A percentile compares a stretch with the other conserved stretches of the same genome.
phyloP scores from a whole-genome alignment of 2,113 vertebrate genomes.

The Ageneiosus marmoratus region DNA sequence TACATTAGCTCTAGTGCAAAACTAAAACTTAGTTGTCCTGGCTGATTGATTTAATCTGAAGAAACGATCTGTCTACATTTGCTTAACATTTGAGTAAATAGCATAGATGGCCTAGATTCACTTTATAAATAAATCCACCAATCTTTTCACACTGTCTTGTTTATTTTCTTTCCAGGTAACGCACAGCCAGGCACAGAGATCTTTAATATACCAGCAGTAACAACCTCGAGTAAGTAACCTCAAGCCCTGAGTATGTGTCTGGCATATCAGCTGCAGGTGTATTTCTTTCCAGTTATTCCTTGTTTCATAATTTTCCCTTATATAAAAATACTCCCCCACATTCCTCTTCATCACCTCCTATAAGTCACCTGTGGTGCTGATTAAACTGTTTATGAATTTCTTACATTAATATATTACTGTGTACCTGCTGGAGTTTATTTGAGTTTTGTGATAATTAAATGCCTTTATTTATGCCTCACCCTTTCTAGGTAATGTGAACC shows the following conservation, averaged over 20 bases:
- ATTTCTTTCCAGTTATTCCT: neutral
- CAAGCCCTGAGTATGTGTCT: neutral
- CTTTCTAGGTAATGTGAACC: slow-evolving; percentile 84
- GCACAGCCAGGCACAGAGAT: slow-evolving; percentile 98
- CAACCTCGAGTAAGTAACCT: slow-evolving; percentile 85
- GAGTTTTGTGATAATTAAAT: neutral
- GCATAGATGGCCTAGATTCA: neutral
- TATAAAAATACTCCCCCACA: neutral
- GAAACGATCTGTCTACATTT: neutral
- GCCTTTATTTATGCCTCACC: slow-evolving; percentile 43
- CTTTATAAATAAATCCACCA: neutral
- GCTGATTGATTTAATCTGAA: neutral
- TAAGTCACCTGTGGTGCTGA: neutral
- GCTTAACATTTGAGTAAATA: neutral
- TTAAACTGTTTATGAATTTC: neutral
- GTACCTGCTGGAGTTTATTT: neutral
- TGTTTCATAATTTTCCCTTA: neutral
- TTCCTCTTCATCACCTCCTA: neutral
- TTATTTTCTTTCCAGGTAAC: slow-evolving; percentile 78
- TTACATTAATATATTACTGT: neutral
- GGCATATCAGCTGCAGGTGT: neutral
- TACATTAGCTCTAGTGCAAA: neutral
- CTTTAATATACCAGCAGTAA: slow-evolving; percentile 97
- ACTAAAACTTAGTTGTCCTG: neutral
- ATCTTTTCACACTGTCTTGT: too few relatives aligned